Evolutionary conservation across 2,888 invertebrate genomes (phyloP).

Genomic region (Dugesia japonica): DNA sequence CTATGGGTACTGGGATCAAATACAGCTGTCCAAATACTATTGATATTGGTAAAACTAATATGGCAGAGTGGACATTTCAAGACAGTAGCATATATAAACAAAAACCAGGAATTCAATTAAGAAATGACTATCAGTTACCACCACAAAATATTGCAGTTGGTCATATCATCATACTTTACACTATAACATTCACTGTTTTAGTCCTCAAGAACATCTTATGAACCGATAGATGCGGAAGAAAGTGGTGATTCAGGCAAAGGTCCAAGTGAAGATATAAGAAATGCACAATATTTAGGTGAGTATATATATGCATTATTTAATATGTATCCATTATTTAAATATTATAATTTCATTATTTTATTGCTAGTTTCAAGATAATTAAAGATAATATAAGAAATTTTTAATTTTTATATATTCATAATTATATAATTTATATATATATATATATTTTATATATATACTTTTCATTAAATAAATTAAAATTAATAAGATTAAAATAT

Average conservation of each 20-base stretch:
- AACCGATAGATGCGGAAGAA: not conserved
- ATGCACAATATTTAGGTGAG: not conserved
- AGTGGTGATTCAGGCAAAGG: conserved; percentile 7
- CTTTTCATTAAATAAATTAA: too few species aligned
- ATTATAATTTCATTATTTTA: not conserved
- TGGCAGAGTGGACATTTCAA: not conserved
- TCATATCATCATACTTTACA: not conserved
- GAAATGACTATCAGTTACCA: not conserved
- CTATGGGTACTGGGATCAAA: not conserved
- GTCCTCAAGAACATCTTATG: not conserved
- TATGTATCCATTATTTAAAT: too few species aligned
- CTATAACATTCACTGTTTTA: too few species aligned
- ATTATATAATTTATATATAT: too few species aligned
- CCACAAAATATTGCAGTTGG: not conserved
- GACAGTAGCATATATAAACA: conserved; percentile 1
- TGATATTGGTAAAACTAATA: not conserved
- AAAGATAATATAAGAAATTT: too few species aligned
- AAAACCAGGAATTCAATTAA: conserved; percentile 3
- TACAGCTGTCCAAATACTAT: not conserved
- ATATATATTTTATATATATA: too few species aligned
- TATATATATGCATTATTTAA: too few species aligned
- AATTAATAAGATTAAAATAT: too few species aligned
- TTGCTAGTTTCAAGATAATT: too few species aligned
- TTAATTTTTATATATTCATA: too few species aligned
- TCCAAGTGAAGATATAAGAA: conserved; percentile 10